Base-by-base conservation (phyloP, 2,888 invertebrate species). In the Furcula furcula region DNA sequence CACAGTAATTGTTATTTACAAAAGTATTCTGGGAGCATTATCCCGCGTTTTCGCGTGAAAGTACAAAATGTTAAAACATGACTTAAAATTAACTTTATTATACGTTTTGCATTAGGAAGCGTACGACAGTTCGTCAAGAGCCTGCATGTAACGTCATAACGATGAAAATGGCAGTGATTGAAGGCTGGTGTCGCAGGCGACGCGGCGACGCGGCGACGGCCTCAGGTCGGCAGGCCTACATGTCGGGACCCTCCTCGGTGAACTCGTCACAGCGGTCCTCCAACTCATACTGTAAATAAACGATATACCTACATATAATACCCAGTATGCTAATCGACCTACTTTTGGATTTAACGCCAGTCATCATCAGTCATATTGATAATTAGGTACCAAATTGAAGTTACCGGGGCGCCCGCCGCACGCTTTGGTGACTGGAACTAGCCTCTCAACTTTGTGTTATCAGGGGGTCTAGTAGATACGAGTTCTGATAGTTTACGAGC, bases 261-360 rank as follows among this genome's bases (percentile, higher is more conserved):
- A 96, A 90, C 65, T 93, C 93, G 65, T 95, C 95, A 78, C 96
- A 96, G 57, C 92, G 92, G 61, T 95, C 95, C 55, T 95, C 93
- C 54, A 96, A 87, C 65, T 95, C 95, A 53, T 92, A 92, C 93
- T 94, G 81, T 16, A 89, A 88, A 37, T 37, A 3, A 25, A 13
- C 10, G 25, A 4, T 25, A 13, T 1, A n/a, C 12, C 7, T 7
- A 3, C 9, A 21, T 21, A 4, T 9, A 21, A 21, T n/a, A 21
- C 9, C 21, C n/a, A n/a, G n/a, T n/a, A n/a, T n/a, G n/a, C n/a
- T n/a, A n/a, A n/a, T n/a, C n/a, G n/a, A n/a, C n/a, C n/a, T n/a
- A n/a, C n/a, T n/a, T n/a, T n/a, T n/a, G n/a, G n/a, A n/a, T n/a
- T n/a, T n/a, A n/a, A n/a, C n/a, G n/a, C n/a, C n/a, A n/a, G n/a